Conservation (phyloP, 2,113 vertebrate species). For the Alosa alosa region DNA sequence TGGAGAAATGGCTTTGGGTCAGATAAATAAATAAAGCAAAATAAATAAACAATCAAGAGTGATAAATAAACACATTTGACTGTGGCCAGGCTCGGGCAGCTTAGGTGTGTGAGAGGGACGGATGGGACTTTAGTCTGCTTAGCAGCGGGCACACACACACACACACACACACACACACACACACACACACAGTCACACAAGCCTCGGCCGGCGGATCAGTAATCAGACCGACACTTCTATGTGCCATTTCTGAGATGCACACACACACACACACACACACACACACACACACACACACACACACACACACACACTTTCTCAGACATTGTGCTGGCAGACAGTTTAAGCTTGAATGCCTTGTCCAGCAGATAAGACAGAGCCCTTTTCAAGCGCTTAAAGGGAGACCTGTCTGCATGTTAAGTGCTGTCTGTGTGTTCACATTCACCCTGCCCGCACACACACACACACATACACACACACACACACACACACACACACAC, state of each 20-base stretch:
- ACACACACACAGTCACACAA: neutral
- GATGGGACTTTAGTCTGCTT: neutral
- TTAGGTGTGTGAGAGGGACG: neutral
- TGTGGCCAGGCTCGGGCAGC: neutral
- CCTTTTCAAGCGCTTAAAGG: slow-evolving; percentile 38
- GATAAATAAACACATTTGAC: neutral
- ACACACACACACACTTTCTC: slow-evolving; percentile 40
- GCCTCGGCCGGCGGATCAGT: neutral
- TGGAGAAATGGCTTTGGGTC: no score
- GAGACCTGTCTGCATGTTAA: slow-evolving; percentile 32
- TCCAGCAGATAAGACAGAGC: slow-evolving; percentile 41
- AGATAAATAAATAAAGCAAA: no score
- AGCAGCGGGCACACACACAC: neutral
- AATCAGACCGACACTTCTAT: neutral
- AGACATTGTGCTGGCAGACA: slow-evolving; percentile 51
- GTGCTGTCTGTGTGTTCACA: neutral
- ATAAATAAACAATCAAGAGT: no score
- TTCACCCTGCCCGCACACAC: neutral
- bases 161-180: neutral
- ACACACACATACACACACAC: no score
- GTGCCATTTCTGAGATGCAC: neutral
- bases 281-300: neutral
- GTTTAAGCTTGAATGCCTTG: slow-evolving; percentile 46
- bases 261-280: slow-evolving; percentile 20
- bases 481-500: no score